phyloP scores from a whole-genome alignment of 2,888 invertebrate species.

The Ennomos fuscantarius region DNA sequence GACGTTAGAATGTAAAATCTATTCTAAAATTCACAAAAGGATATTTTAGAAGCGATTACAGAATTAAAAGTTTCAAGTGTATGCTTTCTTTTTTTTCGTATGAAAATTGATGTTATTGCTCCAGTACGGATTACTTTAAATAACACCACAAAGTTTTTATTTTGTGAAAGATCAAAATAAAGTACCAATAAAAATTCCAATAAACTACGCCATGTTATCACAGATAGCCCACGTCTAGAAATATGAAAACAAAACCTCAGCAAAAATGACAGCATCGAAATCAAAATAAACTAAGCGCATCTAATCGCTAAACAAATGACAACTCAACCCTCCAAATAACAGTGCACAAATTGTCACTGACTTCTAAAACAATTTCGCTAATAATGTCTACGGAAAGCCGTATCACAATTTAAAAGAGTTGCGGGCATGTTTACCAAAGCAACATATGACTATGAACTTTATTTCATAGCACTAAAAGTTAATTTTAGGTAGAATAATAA shows the following conservation, averaged over 20 bases:
- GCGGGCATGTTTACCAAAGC: slow-evolving; percentile 18
- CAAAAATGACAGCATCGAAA: neutral
- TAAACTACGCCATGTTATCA: neutral
- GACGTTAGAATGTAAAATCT: neutral
- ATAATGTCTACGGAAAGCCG: slow-evolving; percentile 45
- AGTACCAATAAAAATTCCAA: no score
- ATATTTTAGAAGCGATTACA: no score
- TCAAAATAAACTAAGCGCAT: slow-evolving; percentile 15
- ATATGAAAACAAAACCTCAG: neutral
- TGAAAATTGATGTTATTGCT: no score
- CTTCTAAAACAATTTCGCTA: slow-evolving; percentile 41
- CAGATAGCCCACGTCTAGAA: neutral
- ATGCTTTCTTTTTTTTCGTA: no score
- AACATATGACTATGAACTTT: slow-evolving; percentile 33
- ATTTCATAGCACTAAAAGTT: slow-evolving; percentile 29
- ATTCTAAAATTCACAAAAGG: no score
- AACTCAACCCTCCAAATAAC: slow-evolving; percentile 24
- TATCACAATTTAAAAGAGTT: slow-evolving; percentile 39
- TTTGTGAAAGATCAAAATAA: no score
- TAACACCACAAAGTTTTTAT: no score
- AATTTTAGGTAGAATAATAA: slow-evolving; percentile 22
- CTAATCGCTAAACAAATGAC: slow-evolving; percentile 27
- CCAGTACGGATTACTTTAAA: no score
- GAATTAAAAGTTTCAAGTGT: no score
- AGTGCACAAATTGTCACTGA: slow-evolving; percentile 37